Base-by-base conservation (phyloP, 2,797 vertebrate genomes). In the Arremon brunneinucha region DNA sequence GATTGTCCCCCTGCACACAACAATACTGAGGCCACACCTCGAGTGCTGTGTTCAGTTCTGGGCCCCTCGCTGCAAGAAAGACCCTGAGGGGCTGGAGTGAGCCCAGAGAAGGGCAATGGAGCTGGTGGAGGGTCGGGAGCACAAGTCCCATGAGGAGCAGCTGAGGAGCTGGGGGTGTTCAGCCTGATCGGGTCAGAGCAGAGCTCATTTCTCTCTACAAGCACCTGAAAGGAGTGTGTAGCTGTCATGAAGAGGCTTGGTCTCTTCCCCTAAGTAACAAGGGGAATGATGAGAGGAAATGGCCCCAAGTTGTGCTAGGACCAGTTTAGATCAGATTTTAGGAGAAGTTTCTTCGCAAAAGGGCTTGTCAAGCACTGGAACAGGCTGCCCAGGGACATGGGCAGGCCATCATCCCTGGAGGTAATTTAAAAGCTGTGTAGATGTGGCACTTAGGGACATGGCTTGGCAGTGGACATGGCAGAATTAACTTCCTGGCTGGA, bases 161-260 rank as follows among this genome's bases (percentile, higher is more conserved):
- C 23, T 56, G 56, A 14, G 32, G 35, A 57, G 37, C 37, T 34
- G 57, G 18, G 6, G 3, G 0, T 30, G 23, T 11, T 37, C 14
- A 50, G 35, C 20, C 49, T 56, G 49, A 10, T 11, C 0, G 0
- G 20, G 20, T 70, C 49, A 37, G 28, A 11, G 43, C 27, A 63
- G 56, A 63, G 17, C 6, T 26, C 8, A 5, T 11, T 63, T 34
- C 64, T 30, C 24, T 57, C 79, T 34, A 5, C 43, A 23, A 3
- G 9, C 12, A 5, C 14, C 24, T 57, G 24, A 64, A 44, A 34
- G 18, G 20, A 30, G 3, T 0, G 10, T 30, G 49, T 3, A 24
- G n/a, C 1, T 37, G 24, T 34, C 0, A 0, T 13, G 24, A 56
- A 12, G 17, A 24, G 43, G 8, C 2, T 22, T 37, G 30, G 24